Evolutionary conservation across 35 echinoderm and acorn worm genomes (phyloP), one percentile per base, ranked within the genome.

Genomic region (Ophiothrix spiculata): DNA sequence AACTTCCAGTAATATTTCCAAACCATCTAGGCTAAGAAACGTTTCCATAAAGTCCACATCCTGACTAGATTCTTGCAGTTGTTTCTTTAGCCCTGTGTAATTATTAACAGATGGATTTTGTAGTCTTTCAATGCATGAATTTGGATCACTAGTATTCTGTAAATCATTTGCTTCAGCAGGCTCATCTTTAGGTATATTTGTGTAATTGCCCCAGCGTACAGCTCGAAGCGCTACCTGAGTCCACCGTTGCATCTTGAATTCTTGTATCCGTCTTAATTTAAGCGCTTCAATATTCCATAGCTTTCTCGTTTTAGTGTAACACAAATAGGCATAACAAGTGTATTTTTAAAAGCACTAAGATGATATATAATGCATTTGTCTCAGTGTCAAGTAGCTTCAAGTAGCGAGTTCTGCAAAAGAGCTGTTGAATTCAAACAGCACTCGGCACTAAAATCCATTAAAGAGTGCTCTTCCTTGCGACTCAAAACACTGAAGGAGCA

Each of bases 111-210:
- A 81, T 8, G 96, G 96, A 31, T 94, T 87, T 28, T 82, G 85
- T 1, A 99, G 85, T 16, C 94, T 82, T 77, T 94, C 89, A 86
- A 99, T 99, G 84, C 96, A 99, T 25, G 94, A 87, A 49, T 99
- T 92, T 15, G 96, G 96, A 25, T 99, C 95, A 33, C 84, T 82
- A 83, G 91, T 98, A 78, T 98, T 92, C 81, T 94, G 76, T n/a
- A n/a, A n/a, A n/a, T n/a, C n/a, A 39, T 82, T 94, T 35, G 56
- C 88, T 74, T 64, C 79, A 69, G 17, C 60, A n/a, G 60, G 3
- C 29, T 69, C 60, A 69, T 69, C 60, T 69, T 69, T n/a, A 2
- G 16, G 16, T n/a, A n/a, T n/a, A n/a, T n/a, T n/a, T n/a, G n/a
- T n/a, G n/a, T n/a, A n/a, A n/a, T n/a, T 69, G 8, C 60, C 60